Conservation (phyloP, 2,888 invertebrate genomes). For the Cosmia trapezina region DNA sequence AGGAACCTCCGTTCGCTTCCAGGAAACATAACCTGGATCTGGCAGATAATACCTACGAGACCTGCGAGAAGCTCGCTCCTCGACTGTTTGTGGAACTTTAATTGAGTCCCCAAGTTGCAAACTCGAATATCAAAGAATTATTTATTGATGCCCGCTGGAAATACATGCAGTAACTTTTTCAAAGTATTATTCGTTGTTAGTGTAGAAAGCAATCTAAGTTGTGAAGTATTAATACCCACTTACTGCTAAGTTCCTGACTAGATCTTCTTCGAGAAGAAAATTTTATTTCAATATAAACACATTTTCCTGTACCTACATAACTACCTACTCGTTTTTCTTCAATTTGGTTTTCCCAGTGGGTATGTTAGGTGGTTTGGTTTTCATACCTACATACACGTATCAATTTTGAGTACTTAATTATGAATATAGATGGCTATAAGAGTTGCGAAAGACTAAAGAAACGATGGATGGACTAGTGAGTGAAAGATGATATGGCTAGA, state of each 20-base stretch:
- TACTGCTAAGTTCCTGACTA: conserved; percentile 4
- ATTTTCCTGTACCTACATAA: background rate
- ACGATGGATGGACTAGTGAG: background rate
- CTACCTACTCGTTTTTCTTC: background rate
- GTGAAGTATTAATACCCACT: conserved; percentile 28
- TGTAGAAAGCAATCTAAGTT: conserved; percentile 34
- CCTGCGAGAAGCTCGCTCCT: conserved; percentile 47
- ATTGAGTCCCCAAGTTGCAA: conserved; percentile 74
- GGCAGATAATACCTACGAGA: conserved; percentile 56
- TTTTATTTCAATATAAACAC: background rate
- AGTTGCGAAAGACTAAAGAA: background rate
- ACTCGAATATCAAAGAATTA: conserved; percentile 72
- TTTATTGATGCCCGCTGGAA: conserved; percentile 65
- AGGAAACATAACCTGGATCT: conserved; percentile 47
- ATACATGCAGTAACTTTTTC: conserved; percentile 63
- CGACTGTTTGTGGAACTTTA: conserved; percentile 75
- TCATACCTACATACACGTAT: background rate
- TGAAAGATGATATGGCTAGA: background rate
- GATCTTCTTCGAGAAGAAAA: background rate
- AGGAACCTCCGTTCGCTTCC: background rate
- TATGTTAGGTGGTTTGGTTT: background rate
- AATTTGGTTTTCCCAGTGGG: background rate
- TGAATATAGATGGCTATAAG: background rate
- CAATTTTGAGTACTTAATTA: too few species aligned
- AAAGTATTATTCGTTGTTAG: conserved; percentile 31